Percentiles rank a stretch among this genome's conserved stretches.
These are phyloP conservation scores for Lasioglossum marginatum DNA, from an alignment of 2,888 invertebrate species.

Conservation along the genomic window DNA sequence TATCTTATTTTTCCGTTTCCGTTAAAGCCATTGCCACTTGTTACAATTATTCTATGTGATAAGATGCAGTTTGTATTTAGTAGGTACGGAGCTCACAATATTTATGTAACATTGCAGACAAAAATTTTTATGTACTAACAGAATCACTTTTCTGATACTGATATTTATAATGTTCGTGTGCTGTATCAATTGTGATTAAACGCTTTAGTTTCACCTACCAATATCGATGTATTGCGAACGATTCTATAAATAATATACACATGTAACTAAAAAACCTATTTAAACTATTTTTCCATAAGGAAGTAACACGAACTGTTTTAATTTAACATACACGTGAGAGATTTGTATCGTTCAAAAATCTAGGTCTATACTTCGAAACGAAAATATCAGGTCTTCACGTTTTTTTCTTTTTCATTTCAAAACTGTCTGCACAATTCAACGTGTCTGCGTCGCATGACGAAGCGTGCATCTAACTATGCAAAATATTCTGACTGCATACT, in stretches of 20 bases:
- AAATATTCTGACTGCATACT: constrained; percentile 30
- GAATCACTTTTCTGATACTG: constrained; percentile 5
- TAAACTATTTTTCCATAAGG: constrained; percentile 43
- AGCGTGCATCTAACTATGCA: constrained; percentile 27
- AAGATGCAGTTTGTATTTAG: constrained; percentile 12
- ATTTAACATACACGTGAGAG: neutral
- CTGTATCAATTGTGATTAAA: constrained; percentile 45
- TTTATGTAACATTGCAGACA: neutral
- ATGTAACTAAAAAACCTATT: constrained; percentile 22
- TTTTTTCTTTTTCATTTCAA: constrained; percentile 2
- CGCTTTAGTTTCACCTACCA: constrained; percentile 11
- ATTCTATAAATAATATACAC: constrained; percentile 14
- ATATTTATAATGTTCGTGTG: constrained; percentile 40
- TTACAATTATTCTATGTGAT: neutral
- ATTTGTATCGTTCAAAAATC: constrained; percentile 29
- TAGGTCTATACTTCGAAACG: constrained; percentile 1
- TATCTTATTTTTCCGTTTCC: neutral
- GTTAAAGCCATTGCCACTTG: neutral
- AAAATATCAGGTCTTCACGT: constrained; percentile 23
- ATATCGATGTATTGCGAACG: constrained; percentile 14
- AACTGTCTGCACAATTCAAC: constrained; percentile 32
- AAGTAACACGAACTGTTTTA: constrained; percentile 15
- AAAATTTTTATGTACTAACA: neutral
- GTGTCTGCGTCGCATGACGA: constrained; percentile 13
- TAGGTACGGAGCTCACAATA: neutral